phyloP scores from a whole-genome alignment of 2,113 vertebrate species.

The Siphamia tubifer region DNA sequence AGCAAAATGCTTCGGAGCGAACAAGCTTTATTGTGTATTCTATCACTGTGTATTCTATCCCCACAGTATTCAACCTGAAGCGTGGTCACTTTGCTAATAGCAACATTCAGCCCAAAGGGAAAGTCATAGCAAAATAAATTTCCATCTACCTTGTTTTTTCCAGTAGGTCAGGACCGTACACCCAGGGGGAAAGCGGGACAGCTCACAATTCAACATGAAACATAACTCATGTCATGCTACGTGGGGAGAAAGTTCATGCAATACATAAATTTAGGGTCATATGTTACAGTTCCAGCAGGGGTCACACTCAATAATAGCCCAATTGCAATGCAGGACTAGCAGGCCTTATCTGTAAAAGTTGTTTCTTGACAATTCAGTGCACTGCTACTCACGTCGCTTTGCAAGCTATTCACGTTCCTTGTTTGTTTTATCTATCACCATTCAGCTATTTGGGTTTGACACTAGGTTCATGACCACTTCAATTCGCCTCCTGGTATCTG shows the following conservation, averaged over 20 bases:
- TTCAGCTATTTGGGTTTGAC: slow-evolving; percentile 75
- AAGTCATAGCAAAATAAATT: slow-evolving; percentile 51
- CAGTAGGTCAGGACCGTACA: slow-evolving; percentile 26
- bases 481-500: slow-evolving; percentile 71
- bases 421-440: slow-evolving; percentile 77
- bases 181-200: slow-evolving; percentile 39
- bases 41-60: slow-evolving; percentile 9
- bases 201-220: slow-evolving; percentile 55
- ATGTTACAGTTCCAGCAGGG: slow-evolving; percentile 47
- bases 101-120: slow-evolving; percentile 43
- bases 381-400: slow-evolving; percentile 12
- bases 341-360: slow-evolving; percentile 67
- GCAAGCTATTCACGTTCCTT: slow-evolving; percentile 61
- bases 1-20: slow-evolving; percentile 7
- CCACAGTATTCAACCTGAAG: slow-evolving; percentile 29
- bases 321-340: slow-evolving; percentile 50
- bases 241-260: slow-evolving; percentile 53
- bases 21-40: slow-evolving; percentile 25
- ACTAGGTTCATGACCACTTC: slow-evolving; percentile 74
- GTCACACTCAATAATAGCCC: slow-evolving; percentile 53
- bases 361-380: slow-evolving; percentile 30
- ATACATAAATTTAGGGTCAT: slow-evolving; percentile 68
- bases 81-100: slow-evolving; percentile 40
- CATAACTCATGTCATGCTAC: slow-evolving; percentile 53
- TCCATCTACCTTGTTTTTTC: slow-evolving; percentile 24